Evolutionary conservation across 1,140 invertebrate genomes (phyloP).

Genomic region (Drosophila aff.): DNA sequence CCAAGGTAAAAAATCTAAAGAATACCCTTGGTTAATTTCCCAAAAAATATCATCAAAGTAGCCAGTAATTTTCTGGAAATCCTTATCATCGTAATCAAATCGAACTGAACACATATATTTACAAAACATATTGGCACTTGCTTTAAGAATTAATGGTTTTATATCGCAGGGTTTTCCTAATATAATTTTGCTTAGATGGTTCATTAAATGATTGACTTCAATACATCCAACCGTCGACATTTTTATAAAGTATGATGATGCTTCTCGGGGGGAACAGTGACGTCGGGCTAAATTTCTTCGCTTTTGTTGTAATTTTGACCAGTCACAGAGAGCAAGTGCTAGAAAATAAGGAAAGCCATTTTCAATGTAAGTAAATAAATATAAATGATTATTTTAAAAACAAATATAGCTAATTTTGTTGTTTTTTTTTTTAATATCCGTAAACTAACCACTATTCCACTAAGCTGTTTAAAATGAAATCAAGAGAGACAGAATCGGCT

Average conservation of each 20-base stretch:
- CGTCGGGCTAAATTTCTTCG: constrained; percentile 91
- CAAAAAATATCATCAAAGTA: constrained; percentile 95
- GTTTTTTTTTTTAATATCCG: no score
- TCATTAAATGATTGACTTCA: constrained; percentile 87
- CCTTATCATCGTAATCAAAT: constrained; percentile 89
- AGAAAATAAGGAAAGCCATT: constrained; percentile 14
- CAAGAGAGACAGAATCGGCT: no score
- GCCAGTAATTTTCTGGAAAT: constrained; percentile 89
- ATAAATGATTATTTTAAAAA: background rate
- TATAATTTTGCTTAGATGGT: constrained; percentile 85
- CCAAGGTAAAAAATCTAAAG: constrained; percentile 95
- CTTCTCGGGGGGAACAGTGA: constrained; percentile 91
- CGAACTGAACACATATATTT: constrained; percentile 93
- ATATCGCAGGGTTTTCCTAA: constrained; percentile 85
- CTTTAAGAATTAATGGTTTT: constrained; percentile 88
- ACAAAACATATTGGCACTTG: constrained; percentile 93
- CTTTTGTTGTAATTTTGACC: constrained; percentile 91
- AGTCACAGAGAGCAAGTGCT: constrained; percentile 71
- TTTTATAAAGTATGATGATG: constrained; percentile 89
- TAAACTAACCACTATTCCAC: no score
- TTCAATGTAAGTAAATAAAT: background rate
- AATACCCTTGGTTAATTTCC: constrained; percentile 95
- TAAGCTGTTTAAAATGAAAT: no score
- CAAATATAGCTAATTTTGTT: no score
- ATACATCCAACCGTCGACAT: constrained; percentile 88